These are phyloP conservation scores for Oegoconia quadripuncta DNA, from an alignment of 2,888 invertebrate genomes.

Conservation along the genomic window DNA sequence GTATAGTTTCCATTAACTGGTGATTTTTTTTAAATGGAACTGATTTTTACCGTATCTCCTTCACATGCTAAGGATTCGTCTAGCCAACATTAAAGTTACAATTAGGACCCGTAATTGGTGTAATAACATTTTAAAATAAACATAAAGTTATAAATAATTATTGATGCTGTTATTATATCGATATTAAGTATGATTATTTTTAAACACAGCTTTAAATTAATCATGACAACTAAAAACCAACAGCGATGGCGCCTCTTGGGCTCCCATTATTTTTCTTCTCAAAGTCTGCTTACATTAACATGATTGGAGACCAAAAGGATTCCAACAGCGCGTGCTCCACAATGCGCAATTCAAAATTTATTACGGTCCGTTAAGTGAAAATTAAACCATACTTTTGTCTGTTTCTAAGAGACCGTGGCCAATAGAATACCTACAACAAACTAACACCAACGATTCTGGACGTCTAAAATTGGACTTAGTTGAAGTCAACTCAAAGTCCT, in stretches of 20 bases:
- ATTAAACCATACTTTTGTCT: constrained; percentile 50
- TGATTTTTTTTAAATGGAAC: too few relatives aligned
- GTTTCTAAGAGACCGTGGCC: constrained; percentile 51
- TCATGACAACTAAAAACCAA: constrained; percentile 1
- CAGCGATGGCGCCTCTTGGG: constrained; percentile 27
- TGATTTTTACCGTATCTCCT: too few relatives aligned
- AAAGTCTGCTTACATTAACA: constrained; percentile 35
- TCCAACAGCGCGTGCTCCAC: constrained; percentile 24
- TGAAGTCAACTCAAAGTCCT: constrained; percentile 11
- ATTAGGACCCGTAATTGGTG: too few relatives aligned
- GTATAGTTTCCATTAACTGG: too few relatives aligned
- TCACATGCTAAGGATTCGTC: too few relatives aligned
- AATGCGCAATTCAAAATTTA: constrained; percentile 55
- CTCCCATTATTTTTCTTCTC: constrained; percentile 28
- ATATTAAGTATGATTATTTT: too few relatives aligned
- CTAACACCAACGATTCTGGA: constrained; percentile 9
- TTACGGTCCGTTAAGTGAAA: constrained; percentile 54
- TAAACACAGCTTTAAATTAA: too few relatives aligned
- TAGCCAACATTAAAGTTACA: too few relatives aligned
- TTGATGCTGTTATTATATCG: too few relatives aligned
- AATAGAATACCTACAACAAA: constrained; percentile 58
- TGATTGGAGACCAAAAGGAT: constrained; percentile 41
- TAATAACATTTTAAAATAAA: too few relatives aligned
- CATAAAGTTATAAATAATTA: too few relatives aligned
- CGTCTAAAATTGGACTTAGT: constrained; percentile 17